Evolutionary conservation across 1,140 invertebrate species (phyloP).

Genomic region (Leptopilina boulardi): DNA sequence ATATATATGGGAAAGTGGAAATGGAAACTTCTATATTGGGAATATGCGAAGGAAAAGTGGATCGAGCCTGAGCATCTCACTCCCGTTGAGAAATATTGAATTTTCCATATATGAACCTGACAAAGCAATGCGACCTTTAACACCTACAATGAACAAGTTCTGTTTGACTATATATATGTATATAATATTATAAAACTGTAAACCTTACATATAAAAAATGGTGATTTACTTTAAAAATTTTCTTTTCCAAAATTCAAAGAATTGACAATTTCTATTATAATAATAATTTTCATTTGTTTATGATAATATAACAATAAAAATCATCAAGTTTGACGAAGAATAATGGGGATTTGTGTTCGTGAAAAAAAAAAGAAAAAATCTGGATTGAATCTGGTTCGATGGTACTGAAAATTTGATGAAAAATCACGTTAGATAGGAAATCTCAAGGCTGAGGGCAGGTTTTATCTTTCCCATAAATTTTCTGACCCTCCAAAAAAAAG

Average conservation of each 20-base stretch:
- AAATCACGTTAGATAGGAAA: conserved; percentile 11
- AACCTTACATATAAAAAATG: neutral
- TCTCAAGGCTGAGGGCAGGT: conserved; percentile 25
- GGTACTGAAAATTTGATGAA: conserved; percentile 38
- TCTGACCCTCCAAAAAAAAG: conserved; percentile 5
- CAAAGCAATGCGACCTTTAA: conserved; percentile 11
- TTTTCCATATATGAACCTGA: conserved; percentile 5
- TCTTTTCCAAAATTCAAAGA: neutral
- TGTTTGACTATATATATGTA: neutral
- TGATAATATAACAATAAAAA: too few species aligned
- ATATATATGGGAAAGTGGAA: neutral
- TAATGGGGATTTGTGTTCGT: neutral
- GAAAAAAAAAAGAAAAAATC: neutral
- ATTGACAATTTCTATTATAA: neutral
- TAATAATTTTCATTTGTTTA: too few species aligned
- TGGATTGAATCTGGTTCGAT: conserved; percentile 24
- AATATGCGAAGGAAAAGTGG: neutral
- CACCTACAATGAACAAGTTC: neutral
- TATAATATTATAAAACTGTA: neutral
- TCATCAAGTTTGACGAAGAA: too few species aligned
- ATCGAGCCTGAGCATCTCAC: neutral
- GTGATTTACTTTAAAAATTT: neutral
- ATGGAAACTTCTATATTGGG: neutral
- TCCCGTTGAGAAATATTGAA: conserved; percentile 9
- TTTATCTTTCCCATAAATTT: conserved; percentile 36